Conservation (phyloP, 2,888 invertebrate genomes). For the Pachydiplax longipennis region DNA sequence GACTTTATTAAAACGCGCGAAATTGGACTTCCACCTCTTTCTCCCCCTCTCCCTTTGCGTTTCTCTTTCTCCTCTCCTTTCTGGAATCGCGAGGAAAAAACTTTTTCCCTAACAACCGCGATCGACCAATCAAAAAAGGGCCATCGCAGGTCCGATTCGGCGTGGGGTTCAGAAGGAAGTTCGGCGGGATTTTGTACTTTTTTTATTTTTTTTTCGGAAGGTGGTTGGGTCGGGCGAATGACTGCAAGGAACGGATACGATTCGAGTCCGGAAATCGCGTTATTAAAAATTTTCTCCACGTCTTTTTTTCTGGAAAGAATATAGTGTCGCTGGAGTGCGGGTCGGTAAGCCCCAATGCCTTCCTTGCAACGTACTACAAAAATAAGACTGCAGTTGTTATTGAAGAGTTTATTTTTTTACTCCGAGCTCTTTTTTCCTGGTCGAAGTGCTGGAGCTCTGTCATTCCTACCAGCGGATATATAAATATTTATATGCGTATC, state of each 20-base stretch:
- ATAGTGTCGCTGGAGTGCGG: neutral
- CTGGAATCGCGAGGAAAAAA: neutral
- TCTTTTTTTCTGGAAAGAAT: neutral
- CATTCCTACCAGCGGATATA: neutral
- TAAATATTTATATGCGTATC: neutral
- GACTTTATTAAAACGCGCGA: conserved; percentile 43
- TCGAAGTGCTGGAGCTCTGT: neutral
- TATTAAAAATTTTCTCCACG: neutral
- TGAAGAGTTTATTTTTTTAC: neutral
- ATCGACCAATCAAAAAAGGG: conserved; percentile 37
- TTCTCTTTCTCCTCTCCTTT: neutral
- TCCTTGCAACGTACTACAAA: neutral
- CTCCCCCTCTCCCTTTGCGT: neutral
- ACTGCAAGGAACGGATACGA: neutral
- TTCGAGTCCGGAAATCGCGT: neutral
- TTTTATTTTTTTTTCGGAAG: neutral
- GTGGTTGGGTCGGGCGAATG: neutral
- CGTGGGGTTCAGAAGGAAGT: neutral
- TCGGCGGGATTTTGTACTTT: neutral
- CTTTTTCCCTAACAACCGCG: conserved; percentile 24
- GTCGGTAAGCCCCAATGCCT: neutral
- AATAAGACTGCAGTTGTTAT: neutral
- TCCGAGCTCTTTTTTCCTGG: neutral
- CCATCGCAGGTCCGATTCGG: neutral
- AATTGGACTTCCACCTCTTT: conserved; percentile 37